Percentiles rank a stretch among this genome's conserved stretches.
Evolutionary conservation across 35 echinoderm and acorn worm genomes (phyloP).

Genomic region (Eucidaris tribuloides): DNA sequence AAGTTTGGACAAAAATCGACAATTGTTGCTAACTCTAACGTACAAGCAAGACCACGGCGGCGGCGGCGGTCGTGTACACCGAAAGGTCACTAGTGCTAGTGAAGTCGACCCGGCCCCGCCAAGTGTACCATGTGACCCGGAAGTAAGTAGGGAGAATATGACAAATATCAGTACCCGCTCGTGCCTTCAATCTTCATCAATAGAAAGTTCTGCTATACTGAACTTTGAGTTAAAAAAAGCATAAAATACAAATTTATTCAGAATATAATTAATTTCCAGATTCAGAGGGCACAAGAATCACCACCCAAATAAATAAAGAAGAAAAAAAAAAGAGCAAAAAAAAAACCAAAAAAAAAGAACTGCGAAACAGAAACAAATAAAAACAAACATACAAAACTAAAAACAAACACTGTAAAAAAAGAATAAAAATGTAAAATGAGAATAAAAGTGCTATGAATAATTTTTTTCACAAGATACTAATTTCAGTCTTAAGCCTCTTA

Average conservation of each 20-base stretch:
- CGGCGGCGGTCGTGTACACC: neutral
- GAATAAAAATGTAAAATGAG: too few relatives aligned
- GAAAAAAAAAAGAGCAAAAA: too few relatives aligned
- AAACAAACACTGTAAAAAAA: too few relatives aligned
- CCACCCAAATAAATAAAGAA: neutral
- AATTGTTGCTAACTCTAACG: neutral
- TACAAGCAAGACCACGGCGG: slow-evolving; percentile 4
- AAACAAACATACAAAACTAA: too few relatives aligned
- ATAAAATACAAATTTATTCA: neutral
- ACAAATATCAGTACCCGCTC: neutral
- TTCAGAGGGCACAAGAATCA: neutral
- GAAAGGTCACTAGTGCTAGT: slow-evolving; percentile 6
- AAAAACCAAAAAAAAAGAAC: too few relatives aligned
- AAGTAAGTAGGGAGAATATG: slow-evolving; percentile 61
- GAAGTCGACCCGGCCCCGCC: slow-evolving; percentile 21
- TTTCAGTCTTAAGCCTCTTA: too few relatives aligned
- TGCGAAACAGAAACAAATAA: too few relatives aligned
- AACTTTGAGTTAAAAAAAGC: neutral
- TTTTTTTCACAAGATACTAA: too few relatives aligned
- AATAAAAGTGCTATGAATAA: too few relatives aligned
- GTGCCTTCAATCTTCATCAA: neutral
- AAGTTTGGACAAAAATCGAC: slow-evolving; percentile 5
- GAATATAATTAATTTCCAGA: neutral
- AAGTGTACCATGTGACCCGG: slow-evolving; percentile 66
- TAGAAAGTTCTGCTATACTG: neutral